These are phyloP conservation scores for Hetaerina americana DNA, from an alignment of 1,140 invertebrate genomes.

Conservation along the genomic window DNA sequence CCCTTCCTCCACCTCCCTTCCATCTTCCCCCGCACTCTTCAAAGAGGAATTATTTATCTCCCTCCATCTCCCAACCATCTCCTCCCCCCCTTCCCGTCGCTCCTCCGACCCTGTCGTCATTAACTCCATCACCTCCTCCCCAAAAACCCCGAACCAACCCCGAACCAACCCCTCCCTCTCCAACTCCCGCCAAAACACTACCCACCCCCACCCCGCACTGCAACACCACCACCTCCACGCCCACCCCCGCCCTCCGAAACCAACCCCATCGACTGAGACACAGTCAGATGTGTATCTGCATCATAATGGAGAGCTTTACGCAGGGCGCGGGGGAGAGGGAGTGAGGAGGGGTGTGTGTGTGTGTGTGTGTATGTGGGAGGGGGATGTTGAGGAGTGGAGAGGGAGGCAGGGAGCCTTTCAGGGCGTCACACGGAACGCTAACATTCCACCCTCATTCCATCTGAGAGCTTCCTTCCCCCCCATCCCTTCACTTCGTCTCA, in stretches of 20 bases:
- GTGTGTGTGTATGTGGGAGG: no score
- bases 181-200: no score
- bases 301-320: background rate
- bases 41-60: no score
- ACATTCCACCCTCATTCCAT: background rate
- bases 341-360: no score
- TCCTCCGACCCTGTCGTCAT: background rate
- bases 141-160: no score
- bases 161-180: no score
- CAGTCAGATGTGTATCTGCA: background rate
- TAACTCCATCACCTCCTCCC: background rate
- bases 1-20: background rate
- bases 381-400: no score
- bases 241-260: background rate
- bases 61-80: background rate
- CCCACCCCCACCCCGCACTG: no score
- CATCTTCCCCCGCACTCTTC: background rate
- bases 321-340: background rate
- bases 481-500: no score
- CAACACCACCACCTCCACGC: no score
- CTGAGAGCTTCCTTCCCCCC: background rate
- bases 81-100: background rate
- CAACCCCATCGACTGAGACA: background rate
- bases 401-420: background rate
- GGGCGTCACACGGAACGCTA: background rate